Conservation (phyloP, 2,113 vertebrate genomes). For the Progne subis region DNA sequence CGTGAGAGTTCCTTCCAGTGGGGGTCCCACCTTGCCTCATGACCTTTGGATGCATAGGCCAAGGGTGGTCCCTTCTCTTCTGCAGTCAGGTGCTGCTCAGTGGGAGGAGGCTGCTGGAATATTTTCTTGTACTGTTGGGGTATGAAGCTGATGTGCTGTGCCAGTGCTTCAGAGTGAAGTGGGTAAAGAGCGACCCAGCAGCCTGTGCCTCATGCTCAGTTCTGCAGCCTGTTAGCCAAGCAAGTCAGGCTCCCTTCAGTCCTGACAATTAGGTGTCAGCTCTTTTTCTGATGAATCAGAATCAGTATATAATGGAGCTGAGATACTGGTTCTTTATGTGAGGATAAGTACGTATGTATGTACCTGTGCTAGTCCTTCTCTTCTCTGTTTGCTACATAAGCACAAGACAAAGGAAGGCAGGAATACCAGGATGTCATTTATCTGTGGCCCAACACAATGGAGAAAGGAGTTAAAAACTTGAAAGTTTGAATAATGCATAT, state of each 20-base stretch:
- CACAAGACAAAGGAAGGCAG: not conserved
- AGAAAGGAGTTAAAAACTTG: slow-evolving; percentile 15
- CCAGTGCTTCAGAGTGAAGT: not conserved
- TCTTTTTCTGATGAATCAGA: not conserved
- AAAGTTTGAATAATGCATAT: slow-evolving; percentile 48
- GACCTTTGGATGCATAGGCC: not conserved
- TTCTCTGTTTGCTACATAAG: not conserved
- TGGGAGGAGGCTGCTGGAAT: not conserved
- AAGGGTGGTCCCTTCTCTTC: not conserved
- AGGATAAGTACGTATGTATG: not conserved
- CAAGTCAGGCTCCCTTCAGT: not conserved
- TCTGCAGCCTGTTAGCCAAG: not conserved
- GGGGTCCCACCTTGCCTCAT: not conserved
- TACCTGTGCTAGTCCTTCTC: not conserved
- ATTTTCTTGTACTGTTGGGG: not conserved
- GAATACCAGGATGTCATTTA: not conserved
- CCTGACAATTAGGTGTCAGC: not conserved
- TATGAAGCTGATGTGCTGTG: not conserved
- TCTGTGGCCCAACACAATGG: not conserved
- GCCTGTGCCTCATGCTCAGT: not conserved
- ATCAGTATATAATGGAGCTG: not conserved
- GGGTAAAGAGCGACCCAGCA: accelerated
- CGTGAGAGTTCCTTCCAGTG: not conserved
- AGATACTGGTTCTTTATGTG: not conserved
- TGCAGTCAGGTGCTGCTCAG: not conserved